Base-by-base conservation (phyloP, 2,797 vertebrate genomes). In the Catharus ustulatus region DNA sequence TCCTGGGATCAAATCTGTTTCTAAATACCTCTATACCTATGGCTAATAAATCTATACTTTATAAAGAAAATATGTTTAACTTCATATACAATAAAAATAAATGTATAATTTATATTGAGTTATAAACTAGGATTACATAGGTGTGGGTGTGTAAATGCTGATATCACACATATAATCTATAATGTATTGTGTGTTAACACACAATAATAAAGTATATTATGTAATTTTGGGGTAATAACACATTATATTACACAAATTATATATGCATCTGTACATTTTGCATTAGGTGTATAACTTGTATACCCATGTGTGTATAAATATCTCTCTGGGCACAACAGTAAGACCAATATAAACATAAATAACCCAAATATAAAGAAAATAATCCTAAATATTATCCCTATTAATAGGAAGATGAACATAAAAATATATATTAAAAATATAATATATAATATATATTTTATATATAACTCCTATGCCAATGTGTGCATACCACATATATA, bases 201-300 rank as follows among this genome's bases (percentile, higher is more conserved):
- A 24, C 66, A 58, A 55, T 45, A 81, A 59, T 30, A 17, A 11
- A 49, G 10, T 23, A 6, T 46, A 36, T 71, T 59, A 15, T 51
- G 13, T 20, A 46, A 79, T 32, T 7, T 18, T 45, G 23, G 9
- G 22, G 5, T 49, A 43, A 78, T 30, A 27, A 69, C 21, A n/a
- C 46, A 71, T 45, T 40, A 15, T n/a, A 20, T 45, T 42, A 21
- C 21, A 26, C 36, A 19, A 66, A 78, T 49, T 48, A 24, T 14
- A 42, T 32, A 6, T 24, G 14, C 11, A 26, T 0, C 1, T 66
- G 5, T 29, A 4, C 20, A 6, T 51, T 51, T 43, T 27, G 26
- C 11, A 18, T 4, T 30, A 49, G 27, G 11, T n/a, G 5, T 11
- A 6, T 22, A 46, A 52, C 13, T 45, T n/a, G 29, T 3, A 9